Evolutionary conservation across 2,888 invertebrate species (phyloP), one percentile per base, ranked within the genome.

Genomic region (Chironomus riparius): DNA sequence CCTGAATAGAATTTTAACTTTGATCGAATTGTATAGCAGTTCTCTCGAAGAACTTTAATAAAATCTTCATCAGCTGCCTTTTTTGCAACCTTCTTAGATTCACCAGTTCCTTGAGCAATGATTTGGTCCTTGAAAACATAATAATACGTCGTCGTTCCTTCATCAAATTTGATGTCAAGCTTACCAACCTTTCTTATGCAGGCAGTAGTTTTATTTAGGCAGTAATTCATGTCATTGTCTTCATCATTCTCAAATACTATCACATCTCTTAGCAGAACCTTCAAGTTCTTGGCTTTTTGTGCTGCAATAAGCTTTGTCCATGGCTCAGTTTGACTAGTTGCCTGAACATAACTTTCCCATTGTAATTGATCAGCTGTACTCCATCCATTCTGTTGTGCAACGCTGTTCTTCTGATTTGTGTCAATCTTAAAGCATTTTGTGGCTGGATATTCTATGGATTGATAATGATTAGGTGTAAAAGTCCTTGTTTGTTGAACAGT

Each of bases 11-110:
- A 70, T 15, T 76, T 7, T 2, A 70, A 24, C 18, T 76, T 76
- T 21, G 18, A 38, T 0, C 86, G 86, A 75, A 88, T 85, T 22
- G 86, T 86, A 76, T 86, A 86, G 78, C 87, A 87, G 62, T 84
- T 79, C 76, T 85, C 83, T 68, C 83, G 82, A 10, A 89, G 24
- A 15, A 18, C 56, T 12, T 13, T 48, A n/a, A 56, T 7, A 4
- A 76, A 47, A 18, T 68, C 21, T 28, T 28, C 28, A 47, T 76
- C 76, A 1, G 76, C 76, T 38, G 13, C 7, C 18, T 75, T 75
- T 56, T 76, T 76, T 6, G 76, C 68, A 3, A 12, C 12, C 18
- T 69, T 76, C n/a, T 28, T 68, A 5, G 18, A 13, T 5, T 13
- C 38, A 15, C 61, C 69, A 24, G 47, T 24, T 12, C 76, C 76